Evolutionary conservation across 2,797 vertebrate genomes (phyloP).

Genomic region (Oreonectes daqikongensis): DNA sequence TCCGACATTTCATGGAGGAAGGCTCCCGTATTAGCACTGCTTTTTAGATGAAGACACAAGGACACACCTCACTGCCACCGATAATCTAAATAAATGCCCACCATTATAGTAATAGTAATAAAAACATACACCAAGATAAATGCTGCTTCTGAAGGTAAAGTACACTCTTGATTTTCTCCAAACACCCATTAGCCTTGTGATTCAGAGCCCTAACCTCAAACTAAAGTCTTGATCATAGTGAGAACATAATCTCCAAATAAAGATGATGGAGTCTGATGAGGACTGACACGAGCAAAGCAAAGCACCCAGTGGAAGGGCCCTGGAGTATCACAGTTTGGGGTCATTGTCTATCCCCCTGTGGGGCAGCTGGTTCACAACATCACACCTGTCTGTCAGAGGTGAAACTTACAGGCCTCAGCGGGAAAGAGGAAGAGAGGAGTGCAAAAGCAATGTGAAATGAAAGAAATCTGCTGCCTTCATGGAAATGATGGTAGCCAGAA

Average conservation of each 20-base stretch:
- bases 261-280: slow-evolving; percentile 69
- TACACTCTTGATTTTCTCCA: slow-evolving; percentile 44
- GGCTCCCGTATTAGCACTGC: neutral
- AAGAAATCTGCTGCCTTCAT: neutral
- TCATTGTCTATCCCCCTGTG: slow-evolving; percentile 78
- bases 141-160: slow-evolving; percentile 22
- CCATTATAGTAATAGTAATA: neutral
- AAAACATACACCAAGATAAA: slow-evolving; percentile 4
- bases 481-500: slow-evolving; percentile 4
- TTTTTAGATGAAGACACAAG: neutral
- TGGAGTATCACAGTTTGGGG: slow-evolving; percentile 84
- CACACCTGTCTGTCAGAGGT: slow-evolving; percentile 88
- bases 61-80: neutral
- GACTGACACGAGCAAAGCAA: slow-evolving; percentile 63
- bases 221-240: slow-evolving; percentile 65
- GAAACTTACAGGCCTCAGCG: slow-evolving; percentile 59
- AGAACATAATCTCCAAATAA: slow-evolving; percentile 68
- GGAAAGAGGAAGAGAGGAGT: neutral
- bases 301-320: slow-evolving; percentile 61
- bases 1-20: neutral
- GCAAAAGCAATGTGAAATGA: slow-evolving; percentile 10
- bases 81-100: neutral
- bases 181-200: slow-evolving; percentile 37
- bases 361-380: slow-evolving; percentile 83
- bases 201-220: slow-evolving; percentile 24